Base-by-base conservation (phyloP, 2,797 vertebrate species). In the Erethizon dorsatum region DNA sequence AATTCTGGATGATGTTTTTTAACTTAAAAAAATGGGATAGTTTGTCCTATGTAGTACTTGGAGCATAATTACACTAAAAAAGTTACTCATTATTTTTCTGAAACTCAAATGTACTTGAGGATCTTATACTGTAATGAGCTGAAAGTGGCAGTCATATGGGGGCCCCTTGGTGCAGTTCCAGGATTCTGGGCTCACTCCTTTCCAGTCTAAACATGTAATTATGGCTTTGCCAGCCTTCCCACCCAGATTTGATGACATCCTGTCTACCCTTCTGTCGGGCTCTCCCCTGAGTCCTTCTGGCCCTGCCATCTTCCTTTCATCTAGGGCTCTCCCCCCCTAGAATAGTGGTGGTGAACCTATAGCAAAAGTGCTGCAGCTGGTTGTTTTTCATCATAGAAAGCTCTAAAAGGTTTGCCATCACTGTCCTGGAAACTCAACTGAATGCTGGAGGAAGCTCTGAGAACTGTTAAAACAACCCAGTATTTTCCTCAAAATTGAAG, bases 201-300 rank as follows among this genome's bases (percentile, higher is more conserved):
- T 28, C 37, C 11, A 67, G 13, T 26, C 22, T 1, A 33, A 28
- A 0, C 1, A 10, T 13, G 28, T 2, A 1, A 52, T 20, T n/a
- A 33, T 13, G 18, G 33, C 79, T 24, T 24, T 26, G 63, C 18
- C n/a, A 31, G 5, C 18, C 52, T 13, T 37, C 45, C 45, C n/a
- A 63, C 26, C 1, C 0, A 4, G 88, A 73, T 8, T 4, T 3
- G 1, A 33, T 31, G 45, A 31, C 5, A 50, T 79, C 3, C 11
- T 24, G 22, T 26, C 24, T 2, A 41, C n/a, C 3, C 52, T 65
- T 12, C 3, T 3, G 18, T 80, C 50, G 33, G 20, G 2, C 5
- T 0, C 20, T 28, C 3, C 18, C 47, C 69, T 59, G 20, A 61
- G n/a, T 6, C 28, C 14, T 6, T 56, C 28, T 20, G n/a, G 8